Evolutionary conservation across 2,113 vertebrate genomes (phyloP).

Genomic region (Hyaena hyaena): DNA sequence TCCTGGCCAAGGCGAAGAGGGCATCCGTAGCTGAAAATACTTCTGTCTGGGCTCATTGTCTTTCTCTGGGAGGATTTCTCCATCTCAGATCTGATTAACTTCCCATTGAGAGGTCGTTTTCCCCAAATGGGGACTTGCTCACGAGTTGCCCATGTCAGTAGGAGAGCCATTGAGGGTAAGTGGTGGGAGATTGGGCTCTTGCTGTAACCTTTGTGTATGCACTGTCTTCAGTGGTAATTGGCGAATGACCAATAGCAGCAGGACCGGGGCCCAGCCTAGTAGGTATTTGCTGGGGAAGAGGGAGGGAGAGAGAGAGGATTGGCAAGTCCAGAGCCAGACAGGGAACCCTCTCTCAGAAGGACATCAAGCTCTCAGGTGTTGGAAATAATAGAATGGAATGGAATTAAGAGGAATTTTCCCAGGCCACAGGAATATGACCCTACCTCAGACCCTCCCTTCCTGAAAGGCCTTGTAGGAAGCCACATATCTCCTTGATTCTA

Average conservation of each 20-base stretch:
- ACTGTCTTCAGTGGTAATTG: not conserved
- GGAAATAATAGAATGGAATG: not conserved
- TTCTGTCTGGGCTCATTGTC: not conserved
- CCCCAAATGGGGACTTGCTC: not conserved
- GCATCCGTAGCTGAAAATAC: not conserved
- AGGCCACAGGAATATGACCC: not conserved
- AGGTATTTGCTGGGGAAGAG: not conserved
- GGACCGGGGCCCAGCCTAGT: not conserved
- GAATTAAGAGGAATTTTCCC: not conserved
- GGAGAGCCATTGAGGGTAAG: not conserved
- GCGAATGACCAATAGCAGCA: not conserved
- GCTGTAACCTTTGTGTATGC: not conserved
- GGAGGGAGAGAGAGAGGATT: not conserved
- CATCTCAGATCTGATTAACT: conserved; percentile 40
- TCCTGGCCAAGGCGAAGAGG: not conserved
- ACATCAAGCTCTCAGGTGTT: not conserved
- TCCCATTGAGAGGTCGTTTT: conserved; percentile 52
- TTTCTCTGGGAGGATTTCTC: conserved; percentile 41
- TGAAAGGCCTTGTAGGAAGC: not conserved
- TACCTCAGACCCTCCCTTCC: not conserved
- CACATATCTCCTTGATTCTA: not conserved
- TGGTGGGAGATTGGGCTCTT: not conserved
- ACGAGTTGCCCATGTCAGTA: not conserved
- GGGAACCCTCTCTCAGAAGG: not conserved
- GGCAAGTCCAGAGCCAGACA: not conserved